These are phyloP conservation scores for Mus spicilegus DNA, from an alignment of 2,113 vertebrate species.

Conservation along the genomic window DNA sequence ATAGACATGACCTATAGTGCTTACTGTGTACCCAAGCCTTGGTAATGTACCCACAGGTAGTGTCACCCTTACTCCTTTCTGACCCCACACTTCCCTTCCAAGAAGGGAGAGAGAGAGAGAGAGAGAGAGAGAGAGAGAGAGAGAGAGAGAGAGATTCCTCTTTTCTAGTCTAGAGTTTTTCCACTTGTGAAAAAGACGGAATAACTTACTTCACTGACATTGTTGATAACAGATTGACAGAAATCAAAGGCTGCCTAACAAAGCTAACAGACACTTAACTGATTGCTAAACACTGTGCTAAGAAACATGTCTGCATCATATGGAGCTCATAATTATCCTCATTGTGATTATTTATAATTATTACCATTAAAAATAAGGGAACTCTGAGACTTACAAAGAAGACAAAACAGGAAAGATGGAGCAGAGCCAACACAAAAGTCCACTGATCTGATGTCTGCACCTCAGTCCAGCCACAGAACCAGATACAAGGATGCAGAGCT, in stretches of 20 bases:
- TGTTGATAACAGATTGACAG: not conserved
- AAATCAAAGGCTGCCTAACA: not conserved
- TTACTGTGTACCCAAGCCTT: not conserved
- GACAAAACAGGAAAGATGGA: not conserved
- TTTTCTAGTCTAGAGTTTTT: not conserved
- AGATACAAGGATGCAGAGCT: accelerated
- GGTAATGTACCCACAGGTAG: not conserved
- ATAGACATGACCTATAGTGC: not conserved
- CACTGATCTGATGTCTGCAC: not conserved
- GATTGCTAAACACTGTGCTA: not conserved
- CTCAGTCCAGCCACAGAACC: not conserved
- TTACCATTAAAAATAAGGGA: not conserved
- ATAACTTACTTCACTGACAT: not conserved
- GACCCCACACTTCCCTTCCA: not conserved
- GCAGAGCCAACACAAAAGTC: not conserved
- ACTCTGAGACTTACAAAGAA: not conserved
- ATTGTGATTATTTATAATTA: not conserved
- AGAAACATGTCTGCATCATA: not conserved
- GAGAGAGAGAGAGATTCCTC: not conserved
- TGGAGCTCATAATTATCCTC: not conserved
- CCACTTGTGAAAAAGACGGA: slow-evolving; percentile 16
- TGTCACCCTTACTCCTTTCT: not conserved
- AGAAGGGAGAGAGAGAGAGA: not conserved
- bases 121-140: not conserved
- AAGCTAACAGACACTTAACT: not conserved